Conservation (phyloP, 2,797 vertebrate species). For the Erethizon dorsatum region DNA sequence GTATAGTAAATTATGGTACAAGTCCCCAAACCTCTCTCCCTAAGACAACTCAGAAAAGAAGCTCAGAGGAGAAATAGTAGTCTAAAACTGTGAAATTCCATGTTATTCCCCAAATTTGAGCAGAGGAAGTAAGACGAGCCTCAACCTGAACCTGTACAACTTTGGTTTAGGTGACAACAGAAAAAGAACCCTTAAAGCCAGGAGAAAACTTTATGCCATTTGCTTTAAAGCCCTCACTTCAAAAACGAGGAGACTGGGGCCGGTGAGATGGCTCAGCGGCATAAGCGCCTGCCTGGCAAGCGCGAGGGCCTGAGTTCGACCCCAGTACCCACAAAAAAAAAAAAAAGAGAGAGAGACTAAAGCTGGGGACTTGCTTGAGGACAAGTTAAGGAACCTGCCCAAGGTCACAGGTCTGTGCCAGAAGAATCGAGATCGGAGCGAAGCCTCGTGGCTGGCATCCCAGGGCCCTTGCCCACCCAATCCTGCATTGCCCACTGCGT, state of each 20-base stretch:
- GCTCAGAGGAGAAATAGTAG: neutral
- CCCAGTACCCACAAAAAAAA: too few species aligned
- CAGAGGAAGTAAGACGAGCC: neutral
- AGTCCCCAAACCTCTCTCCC: neutral
- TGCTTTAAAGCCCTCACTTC: neutral
- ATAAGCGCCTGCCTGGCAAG: neutral
- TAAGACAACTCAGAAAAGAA: neutral
- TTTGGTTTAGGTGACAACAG: neutral
- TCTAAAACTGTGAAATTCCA: neutral
- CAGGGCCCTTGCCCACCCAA: neutral
- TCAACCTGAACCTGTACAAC: neutral
- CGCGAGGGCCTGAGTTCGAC: too few species aligned
- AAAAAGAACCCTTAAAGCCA: neutral
- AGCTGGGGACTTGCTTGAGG: neutral
- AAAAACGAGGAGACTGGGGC: neutral
- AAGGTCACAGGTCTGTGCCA: neutral
- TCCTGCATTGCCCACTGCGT: too few species aligned
- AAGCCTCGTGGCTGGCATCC: neutral
- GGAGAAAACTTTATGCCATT: neutral
- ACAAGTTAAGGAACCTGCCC: neutral
- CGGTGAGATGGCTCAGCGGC: neutral
- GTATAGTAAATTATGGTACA: constrained; percentile 30
- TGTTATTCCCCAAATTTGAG: neutral
- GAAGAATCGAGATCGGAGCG: neutral
- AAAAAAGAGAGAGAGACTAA: neutral